These are phyloP conservation scores for Pterois miles DNA, from an alignment of 2,797 vertebrate species.

Conservation along the genomic window DNA sequence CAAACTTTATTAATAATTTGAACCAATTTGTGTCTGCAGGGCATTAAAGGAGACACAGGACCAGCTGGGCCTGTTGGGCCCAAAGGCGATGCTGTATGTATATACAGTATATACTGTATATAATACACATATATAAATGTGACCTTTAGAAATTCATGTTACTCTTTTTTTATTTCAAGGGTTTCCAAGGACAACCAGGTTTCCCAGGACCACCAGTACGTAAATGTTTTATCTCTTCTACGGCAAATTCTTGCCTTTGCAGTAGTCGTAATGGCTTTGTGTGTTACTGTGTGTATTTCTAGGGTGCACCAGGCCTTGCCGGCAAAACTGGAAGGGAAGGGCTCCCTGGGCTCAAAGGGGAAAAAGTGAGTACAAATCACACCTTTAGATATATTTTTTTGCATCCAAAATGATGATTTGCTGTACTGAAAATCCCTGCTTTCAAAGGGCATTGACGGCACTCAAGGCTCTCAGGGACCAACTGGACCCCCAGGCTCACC, in stretches of 20 bases:
- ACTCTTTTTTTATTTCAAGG: constrained; percentile 78
- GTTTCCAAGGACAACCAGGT: constrained; percentile 93
- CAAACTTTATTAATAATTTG: constrained; percentile 10
- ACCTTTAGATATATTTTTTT: neutral
- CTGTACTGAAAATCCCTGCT: constrained; percentile 6
- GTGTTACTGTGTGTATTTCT: constrained; percentile 33
- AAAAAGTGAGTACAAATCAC: constrained; percentile 84
- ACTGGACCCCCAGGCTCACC: constrained; percentile 87
- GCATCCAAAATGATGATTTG: neutral
- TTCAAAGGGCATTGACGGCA: constrained; percentile 82
- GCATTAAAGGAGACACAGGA: constrained; percentile 91
- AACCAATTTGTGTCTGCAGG: constrained; percentile 77
- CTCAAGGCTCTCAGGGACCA: constrained; percentile 87
- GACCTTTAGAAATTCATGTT: neutral
- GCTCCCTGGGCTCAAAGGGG: constrained; percentile 85
- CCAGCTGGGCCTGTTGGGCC: constrained; percentile 82
- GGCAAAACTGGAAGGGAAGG: constrained; percentile 91
- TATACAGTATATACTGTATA: no score
- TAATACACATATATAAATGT: neutral
- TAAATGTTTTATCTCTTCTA: constrained; percentile 25
- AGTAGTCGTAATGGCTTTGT: neutral
- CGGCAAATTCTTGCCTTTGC: neutral
- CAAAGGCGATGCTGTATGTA: constrained; percentile 91
- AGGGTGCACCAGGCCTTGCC: constrained; percentile 90
- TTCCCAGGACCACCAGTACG: constrained; percentile 92